Base-by-base conservation (phyloP, 1,140 invertebrate genomes). In the Druon quercuslanigerum region DNA sequence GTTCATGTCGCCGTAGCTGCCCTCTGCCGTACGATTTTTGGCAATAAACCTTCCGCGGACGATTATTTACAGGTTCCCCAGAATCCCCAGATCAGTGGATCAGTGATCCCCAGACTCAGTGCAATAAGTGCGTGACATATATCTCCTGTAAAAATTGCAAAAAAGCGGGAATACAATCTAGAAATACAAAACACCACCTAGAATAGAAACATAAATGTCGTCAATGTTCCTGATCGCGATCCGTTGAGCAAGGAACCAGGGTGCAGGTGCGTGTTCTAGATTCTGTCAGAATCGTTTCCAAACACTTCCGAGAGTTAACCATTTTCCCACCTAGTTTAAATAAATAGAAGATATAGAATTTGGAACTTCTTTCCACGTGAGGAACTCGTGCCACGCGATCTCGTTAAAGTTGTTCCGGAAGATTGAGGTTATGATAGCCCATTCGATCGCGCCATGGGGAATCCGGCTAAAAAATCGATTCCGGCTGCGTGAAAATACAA, bases 1-100 rank as follows among this genome's bases (percentile, higher is more conserved):
- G 78, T 77, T 74, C 75, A 17, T n/a, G 54, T 25, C 50, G 56
- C 56, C 74, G 50, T 66, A 50, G 50, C 86, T 86, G 90, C 89
- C 90, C 89, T 90, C 90, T 91, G 84, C 84, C 84, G 89, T 85
- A 79, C 82, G 84, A 90, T 86, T 86, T 87, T 86, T 83, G 88
- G 81, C 82, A 80, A 88, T 87, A 82, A 79, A 78, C 79, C 78
- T 76, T 78, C 57, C 79, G 50, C 76, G 74, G 77, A 74, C 77
- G 77, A 78, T 73, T 50, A 77, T 79, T 40, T 66, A n/a, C 60
- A 66, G 60, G 60, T 66, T 66, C 33, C 60, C 54, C 7, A 46
- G 40, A 46, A 46, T 46, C 40, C 40, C 40, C 40, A 33, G 40
- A 46, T 46, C 8, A 46, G 40, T 46, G 40, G 2, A 33, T 33